Percentiles rank a stretch among this genome's conserved stretches.
Conservation (phyloP, 2,113 vertebrate genomes). For the Eupsittula cactorum region DNA sequence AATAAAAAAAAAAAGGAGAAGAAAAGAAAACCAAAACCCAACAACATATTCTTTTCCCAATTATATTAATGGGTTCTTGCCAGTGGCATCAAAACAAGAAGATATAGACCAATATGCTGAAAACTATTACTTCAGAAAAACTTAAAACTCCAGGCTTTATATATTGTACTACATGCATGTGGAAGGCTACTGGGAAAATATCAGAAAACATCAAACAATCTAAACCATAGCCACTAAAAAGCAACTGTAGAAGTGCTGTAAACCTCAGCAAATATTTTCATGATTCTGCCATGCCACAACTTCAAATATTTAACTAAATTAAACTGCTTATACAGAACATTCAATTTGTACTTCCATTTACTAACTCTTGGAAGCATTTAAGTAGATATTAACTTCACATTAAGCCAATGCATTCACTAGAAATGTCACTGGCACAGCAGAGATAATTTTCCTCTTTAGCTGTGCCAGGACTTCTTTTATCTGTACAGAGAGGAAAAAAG, state of each 20-base stretch:
- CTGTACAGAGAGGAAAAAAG: neutral
- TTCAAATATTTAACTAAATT: neutral
- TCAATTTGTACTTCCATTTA: neutral
- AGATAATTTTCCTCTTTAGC: neutral
- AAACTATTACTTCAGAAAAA: neutral
- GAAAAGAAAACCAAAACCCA: neutral
- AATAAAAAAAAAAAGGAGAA: neutral
- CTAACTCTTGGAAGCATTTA: neutral
- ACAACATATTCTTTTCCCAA: neutral
- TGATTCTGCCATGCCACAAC: neutral
- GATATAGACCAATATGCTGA: neutral
- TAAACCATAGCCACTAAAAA: neutral
- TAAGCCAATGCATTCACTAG: neutral
- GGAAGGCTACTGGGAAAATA: neutral
- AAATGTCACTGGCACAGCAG: neutral
- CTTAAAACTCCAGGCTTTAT: neutral
- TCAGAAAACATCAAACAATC: neutral
- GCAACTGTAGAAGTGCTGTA: neutral
- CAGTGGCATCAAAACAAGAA: neutral
- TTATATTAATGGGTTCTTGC: neutral
- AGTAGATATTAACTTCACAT: neutral
- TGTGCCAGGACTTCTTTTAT: neutral
- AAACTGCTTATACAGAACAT: neutral
- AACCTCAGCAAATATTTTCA: neutral
- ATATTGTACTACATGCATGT: accelerated